Evolutionary conservation across 2,888 invertebrate genomes (phyloP).

Genomic region (Linhomoeus sp.): DNA sequence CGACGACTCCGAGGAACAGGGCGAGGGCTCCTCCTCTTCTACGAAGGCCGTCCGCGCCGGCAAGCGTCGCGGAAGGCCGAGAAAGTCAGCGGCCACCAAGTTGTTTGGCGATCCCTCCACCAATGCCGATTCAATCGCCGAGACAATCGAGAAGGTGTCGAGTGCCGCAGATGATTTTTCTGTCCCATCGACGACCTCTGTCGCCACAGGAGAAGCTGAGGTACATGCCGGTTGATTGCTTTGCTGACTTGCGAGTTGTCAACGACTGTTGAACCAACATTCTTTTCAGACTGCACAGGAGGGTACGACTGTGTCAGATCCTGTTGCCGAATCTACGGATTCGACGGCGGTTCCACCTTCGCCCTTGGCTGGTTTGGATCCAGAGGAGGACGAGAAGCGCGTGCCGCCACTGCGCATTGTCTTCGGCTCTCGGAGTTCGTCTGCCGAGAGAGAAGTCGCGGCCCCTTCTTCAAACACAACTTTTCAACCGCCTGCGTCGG

Average conservation of each 20-base stretch:
- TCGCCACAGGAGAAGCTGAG: not conserved
- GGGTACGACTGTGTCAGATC: too few species aligned
- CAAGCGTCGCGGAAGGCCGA: not conserved
- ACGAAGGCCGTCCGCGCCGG: not conserved
- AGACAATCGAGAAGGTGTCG: too few species aligned
- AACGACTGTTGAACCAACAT: too few species aligned
- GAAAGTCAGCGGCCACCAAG: not conserved
- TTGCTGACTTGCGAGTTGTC: too few species aligned
- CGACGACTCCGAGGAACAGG: slow-evolving; percentile 5
- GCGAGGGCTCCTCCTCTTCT: not conserved
- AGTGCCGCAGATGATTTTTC: not conserved
- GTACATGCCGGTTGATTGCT: not conserved
- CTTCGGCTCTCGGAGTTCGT: not conserved
- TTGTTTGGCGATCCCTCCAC: not conserved
- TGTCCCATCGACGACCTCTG: not conserved
- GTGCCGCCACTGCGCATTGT: slow-evolving; percentile 4
- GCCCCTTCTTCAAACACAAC: not conserved
- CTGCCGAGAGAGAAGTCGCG: not conserved
- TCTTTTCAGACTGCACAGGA: too few species aligned
- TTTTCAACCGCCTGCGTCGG: too few species aligned
- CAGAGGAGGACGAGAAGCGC: not conserved
- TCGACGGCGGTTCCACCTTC: too few species aligned
- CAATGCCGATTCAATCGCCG: too few species aligned
- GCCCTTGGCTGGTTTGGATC: too few species aligned
- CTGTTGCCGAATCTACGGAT: too few species aligned